Conservation (phyloP, 2,113 vertebrate species). For the Sakesphorus luctuosus region DNA sequence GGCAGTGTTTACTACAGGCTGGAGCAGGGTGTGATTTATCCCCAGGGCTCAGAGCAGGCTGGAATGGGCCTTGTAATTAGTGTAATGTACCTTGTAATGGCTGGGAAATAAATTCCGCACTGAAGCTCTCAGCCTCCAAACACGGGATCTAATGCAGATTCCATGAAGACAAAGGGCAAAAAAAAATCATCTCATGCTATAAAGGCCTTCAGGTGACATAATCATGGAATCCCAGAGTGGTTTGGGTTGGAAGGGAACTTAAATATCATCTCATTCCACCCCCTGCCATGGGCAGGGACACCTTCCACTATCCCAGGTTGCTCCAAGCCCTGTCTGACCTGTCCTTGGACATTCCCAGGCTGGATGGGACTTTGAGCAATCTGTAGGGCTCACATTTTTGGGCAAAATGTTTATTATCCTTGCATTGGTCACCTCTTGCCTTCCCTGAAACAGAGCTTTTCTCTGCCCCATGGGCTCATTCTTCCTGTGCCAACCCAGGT, state of each 20-base stretch:
- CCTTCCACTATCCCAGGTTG: neutral
- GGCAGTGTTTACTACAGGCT: neutral
- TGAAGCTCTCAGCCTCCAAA: neutral
- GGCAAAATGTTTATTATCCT: neutral
- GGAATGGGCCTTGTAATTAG: conserved; percentile 5
- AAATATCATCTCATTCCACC: neutral
- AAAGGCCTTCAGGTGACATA: neutral
- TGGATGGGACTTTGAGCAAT: neutral
- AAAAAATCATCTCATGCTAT: rapidly evolving
- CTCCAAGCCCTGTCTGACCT: rapidly evolving
- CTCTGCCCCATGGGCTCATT: neutral
- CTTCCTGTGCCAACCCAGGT: too few relatives aligned
- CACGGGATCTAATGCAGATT: neutral
- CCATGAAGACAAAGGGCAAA: rapidly evolving
- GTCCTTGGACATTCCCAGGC: neutral
- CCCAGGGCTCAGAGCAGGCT: neutral
- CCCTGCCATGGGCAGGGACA: neutral
- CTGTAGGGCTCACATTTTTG: neutral
- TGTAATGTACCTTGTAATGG: conserved; percentile 22
- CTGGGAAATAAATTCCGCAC: conserved; percentile 26
- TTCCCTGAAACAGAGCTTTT: neutral
- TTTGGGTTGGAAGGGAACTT: neutral
- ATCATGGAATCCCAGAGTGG: too few relatives aligned
- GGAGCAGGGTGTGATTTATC: neutral
- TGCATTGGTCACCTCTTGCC: neutral